Evolutionary conservation across 2,797 vertebrate species (phyloP), one percentile per base, ranked within the genome.

Genomic region (Cossypha dichroa): DNA sequence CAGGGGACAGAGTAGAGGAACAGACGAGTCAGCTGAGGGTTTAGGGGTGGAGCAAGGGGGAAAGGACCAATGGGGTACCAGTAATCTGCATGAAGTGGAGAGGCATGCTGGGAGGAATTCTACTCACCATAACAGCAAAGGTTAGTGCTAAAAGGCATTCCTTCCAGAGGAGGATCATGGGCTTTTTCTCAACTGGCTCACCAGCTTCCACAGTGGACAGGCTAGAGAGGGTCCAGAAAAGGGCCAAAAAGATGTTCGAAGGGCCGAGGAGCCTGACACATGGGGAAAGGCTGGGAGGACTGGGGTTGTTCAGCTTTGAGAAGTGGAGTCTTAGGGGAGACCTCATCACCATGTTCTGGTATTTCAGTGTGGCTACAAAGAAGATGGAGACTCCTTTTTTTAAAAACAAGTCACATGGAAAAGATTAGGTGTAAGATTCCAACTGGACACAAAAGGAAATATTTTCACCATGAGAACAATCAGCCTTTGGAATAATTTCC

Each of bases 211-310:
- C 25, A 48, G 6, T 8, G 11, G 15, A 10, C 12, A n/a, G 34
- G 4, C 17, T 63, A 40, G 33, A 79, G 15, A 69, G 20, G 11
- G 8, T 43, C 28, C 40, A 84, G 14, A 41, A 59, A 40, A 82
- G 12, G 7, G 9, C 18, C 13, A 62, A 22, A 36, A 60, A 77
- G 28, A 5, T 59, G 4, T 46, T 54, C 10, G 45, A n/a, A 56
- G 33, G 16, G 29, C 9, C 2, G 0, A 9, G 22, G 29, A 66
- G 19, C 9, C n/a, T 66, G 52, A 8, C 19, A 13, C 11, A 8
- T 17, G 10, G 41, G 15, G 12, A 54, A 64, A 74, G 25, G 28
- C 15, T 69, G 40, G 38, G 11, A 75, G 23, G 34, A 23, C 9
- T 7, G 25, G 5, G 2, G 11, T 45, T 70, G 15, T 20, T 63